Evolutionary conservation across 2,797 vertebrate genomes (phyloP).

Genomic region (Cirrhinus mrigala): DNA sequence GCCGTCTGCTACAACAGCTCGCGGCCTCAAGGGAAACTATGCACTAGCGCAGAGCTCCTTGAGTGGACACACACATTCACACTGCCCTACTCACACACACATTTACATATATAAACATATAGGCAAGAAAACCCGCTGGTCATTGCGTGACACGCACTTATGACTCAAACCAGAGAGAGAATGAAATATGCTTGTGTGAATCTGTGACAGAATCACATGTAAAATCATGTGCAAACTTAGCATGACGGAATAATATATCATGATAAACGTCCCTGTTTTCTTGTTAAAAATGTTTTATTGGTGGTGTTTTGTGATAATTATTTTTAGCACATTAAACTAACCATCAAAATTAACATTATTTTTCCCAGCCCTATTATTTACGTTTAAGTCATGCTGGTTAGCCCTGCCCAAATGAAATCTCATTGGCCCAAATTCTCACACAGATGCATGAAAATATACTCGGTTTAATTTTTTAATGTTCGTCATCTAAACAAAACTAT

Average conservation of each 20-base stretch:
- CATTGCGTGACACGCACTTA: background rate
- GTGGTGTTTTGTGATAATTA: background rate
- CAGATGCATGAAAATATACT: background rate
- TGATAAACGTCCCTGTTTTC: background rate
- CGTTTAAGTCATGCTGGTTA: background rate
- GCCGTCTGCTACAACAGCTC: conserved; percentile 2
- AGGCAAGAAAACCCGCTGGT: background rate
- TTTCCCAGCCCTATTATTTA: background rate
- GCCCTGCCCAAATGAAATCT: background rate
- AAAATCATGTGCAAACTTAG: background rate
- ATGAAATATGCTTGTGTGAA: background rate
- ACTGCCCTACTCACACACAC: background rate
- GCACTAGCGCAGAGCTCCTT: background rate
- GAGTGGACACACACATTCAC: background rate
- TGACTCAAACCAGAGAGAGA: conserved; percentile 7
- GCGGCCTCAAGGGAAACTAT: background rate
- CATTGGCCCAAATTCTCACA: background rate
- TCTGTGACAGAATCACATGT: conserved; percentile 10
- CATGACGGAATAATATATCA: background rate
- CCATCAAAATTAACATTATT: background rate
- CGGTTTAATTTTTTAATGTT: too few relatives aligned
- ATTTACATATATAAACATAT: conserved; percentile 37
- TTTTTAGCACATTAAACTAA: background rate
- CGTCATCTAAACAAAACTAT: background rate
- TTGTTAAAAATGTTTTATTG: background rate